A percentile compares a stretch with the other conserved stretches of the same genome.
Evolutionary conservation across 92 coral and sea anemone species (phyloP).

Genomic region (Diadumene lineata): DNA sequence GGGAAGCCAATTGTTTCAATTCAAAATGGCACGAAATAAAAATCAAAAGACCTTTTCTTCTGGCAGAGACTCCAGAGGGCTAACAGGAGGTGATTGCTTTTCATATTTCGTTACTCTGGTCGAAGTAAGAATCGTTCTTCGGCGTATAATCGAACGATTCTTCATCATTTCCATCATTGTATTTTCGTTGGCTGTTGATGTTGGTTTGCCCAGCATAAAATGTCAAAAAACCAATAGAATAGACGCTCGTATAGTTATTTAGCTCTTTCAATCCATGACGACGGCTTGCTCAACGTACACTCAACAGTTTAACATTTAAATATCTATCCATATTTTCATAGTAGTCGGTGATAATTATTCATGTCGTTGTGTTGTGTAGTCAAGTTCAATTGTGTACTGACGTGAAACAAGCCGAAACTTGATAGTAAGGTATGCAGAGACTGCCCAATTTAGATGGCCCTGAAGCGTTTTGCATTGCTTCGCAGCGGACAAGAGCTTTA

Average conservation of each 20-base stretch:
- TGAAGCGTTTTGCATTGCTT: conserved; percentile 7
- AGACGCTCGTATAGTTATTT: background rate
- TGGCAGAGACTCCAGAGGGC: conserved; percentile 15
- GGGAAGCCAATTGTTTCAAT: too few relatives aligned
- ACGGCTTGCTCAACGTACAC: background rate
- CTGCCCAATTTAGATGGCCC: conserved; percentile 9
- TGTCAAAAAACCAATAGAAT: background rate
- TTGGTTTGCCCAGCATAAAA: background rate
- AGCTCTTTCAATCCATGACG: background rate
- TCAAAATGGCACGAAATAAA: background rate
- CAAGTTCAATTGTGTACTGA: background rate
- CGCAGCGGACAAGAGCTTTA: background rate
- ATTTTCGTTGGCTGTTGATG: background rate
- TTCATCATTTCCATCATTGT: conserved; percentile 36
- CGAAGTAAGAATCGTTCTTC: conserved; percentile 27
- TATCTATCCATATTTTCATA: background rate
- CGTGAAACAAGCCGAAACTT: conserved; percentile 23
- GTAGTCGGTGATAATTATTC: background rate
- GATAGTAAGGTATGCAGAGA: conserved; percentile 37
- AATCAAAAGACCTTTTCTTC: conserved; percentile 33
- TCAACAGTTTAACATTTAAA: background rate
- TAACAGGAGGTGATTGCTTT: background rate
- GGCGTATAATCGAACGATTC: conserved; percentile 28
- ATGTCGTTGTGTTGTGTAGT: background rate
- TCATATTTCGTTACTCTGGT: conserved; percentile 22